phyloP scores from a whole-genome alignment of 2,797 vertebrate species.

The Anableps anableps region DNA sequence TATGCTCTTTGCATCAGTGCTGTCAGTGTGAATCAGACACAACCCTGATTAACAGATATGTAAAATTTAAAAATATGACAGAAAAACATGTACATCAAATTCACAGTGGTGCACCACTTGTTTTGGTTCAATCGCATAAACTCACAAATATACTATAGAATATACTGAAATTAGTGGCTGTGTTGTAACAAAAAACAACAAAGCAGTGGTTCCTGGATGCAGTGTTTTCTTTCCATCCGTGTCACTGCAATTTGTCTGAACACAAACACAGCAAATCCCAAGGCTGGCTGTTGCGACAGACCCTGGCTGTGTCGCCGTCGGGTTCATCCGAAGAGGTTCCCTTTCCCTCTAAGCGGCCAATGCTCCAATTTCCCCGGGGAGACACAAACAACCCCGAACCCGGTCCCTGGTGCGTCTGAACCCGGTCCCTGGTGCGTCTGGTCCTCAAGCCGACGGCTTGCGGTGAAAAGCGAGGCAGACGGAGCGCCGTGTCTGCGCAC shows the following conservation, averaged over 20 bases:
- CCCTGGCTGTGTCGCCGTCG: constrained; percentile 20
- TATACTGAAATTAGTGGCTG: neutral
- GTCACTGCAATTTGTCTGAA: neutral
- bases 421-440: neutral
- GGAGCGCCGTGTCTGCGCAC: neutral
- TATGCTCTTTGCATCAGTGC: neutral
- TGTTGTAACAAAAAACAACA: neutral
- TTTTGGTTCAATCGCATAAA: neutral
- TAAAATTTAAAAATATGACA: no score
- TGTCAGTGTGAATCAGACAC: neutral
- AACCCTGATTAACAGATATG: neutral
- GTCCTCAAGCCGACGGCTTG: neutral
- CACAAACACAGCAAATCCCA: neutral
- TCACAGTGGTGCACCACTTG: neutral
- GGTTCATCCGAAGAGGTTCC: constrained; percentile 37
- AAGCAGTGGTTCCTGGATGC: neutral
- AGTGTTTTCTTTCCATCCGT: neutral
- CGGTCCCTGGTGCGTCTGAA: neutral
- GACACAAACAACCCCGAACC: neutral
- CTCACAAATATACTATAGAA: neutral
- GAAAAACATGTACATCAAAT: no score
- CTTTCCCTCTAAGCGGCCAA: neutral
- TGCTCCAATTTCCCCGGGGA: constrained; percentile 2
- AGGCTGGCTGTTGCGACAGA: constrained; percentile 17
- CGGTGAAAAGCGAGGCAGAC: neutral